Conservation (phyloP, 2,888 invertebrate species). For the Caenorhabditis drosophilae region DNA sequence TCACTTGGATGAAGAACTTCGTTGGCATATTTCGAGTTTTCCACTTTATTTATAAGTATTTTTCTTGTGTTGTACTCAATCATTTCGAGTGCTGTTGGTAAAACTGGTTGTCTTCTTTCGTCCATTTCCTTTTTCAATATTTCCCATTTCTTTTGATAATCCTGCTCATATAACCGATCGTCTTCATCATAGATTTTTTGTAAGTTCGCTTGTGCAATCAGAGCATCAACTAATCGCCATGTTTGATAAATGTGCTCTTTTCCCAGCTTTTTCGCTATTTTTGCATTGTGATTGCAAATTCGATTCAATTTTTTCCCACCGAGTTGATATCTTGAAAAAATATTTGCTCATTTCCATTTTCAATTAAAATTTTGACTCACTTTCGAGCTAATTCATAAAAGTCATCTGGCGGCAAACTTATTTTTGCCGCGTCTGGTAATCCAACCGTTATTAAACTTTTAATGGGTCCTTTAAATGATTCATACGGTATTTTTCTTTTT, state of each 20-base stretch:
- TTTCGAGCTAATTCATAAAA: slow-evolving; percentile 28
- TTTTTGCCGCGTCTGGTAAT: slow-evolving; percentile 17
- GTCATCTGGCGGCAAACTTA: slow-evolving; percentile 13
- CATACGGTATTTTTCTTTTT: slow-evolving; percentile 21
- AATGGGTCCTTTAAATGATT: slow-evolving; percentile 31
- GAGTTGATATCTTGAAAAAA: slow-evolving; percentile 25
- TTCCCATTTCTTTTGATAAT: slow-evolving; percentile 17
- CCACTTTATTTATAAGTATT: too few species aligned
- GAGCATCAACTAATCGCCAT: slow-evolving; percentile 35
- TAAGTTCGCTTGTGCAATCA: slow-evolving; percentile 17
- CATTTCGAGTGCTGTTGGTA: slow-evolving; percentile 16
- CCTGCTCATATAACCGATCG: slow-evolving; percentile 1
- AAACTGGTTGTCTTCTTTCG: slow-evolving; percentile 17
- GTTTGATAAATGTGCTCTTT: slow-evolving; percentile 32
- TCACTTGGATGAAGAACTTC: too few species aligned
- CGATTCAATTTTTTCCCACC: slow-evolving; percentile 15
- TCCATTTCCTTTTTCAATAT: slow-evolving; percentile 26
- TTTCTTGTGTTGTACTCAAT: too few species aligned
- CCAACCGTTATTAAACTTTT: slow-evolving; percentile 29
- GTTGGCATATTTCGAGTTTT: slow-evolving; percentile 8
- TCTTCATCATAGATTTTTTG: slow-evolving; percentile 26
- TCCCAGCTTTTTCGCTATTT: slow-evolving; percentile 24
- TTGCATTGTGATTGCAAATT: slow-evolving; percentile 29
- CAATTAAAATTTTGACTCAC: slow-evolving; percentile 6
- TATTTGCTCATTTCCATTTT: not conserved